Evolutionary conservation across 2,797 vertebrate species (phyloP).

Genomic region (Microcaecilia unicolor): DNA sequence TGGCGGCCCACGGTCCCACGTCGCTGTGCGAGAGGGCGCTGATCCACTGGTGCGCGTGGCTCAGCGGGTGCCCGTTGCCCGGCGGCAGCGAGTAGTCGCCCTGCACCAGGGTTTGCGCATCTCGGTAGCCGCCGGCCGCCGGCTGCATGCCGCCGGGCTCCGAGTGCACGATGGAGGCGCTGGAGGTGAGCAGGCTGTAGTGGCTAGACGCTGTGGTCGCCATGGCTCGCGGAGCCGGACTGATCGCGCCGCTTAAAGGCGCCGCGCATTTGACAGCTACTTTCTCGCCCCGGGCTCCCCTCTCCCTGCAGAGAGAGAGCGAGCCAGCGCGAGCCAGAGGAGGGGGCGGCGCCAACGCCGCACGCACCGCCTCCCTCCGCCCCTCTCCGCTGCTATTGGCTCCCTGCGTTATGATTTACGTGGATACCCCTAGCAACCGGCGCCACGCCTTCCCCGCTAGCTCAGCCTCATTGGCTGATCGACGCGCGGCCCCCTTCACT

Average conservation of each 20-base stretch:
- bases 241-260: conserved; percentile 82
- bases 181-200: conserved; percentile 92
- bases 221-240: conserved; percentile 94
- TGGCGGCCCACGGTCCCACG: conserved; percentile 77
- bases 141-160: conserved; percentile 67
- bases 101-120: conserved; percentile 91
- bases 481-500: neutral
- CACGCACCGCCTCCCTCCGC: conserved; percentile 21
- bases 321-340: conserved; percentile 80
- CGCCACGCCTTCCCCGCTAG: conserved; percentile 26
- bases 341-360: conserved; percentile 26
- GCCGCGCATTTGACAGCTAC: conserved; percentile 92
- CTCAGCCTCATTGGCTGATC: neutral
- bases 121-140: conserved; percentile 69
- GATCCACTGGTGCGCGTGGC: conserved; percentile 97
- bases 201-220: conserved; percentile 97
- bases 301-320: too few relatives aligned
- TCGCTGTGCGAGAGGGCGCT: conserved; percentile 91
- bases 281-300: conserved; percentile 78
- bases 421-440: conserved; percentile 70
- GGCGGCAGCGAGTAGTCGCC: conserved; percentile 89
- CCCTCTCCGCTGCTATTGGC: conserved; percentile 68
- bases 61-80: conserved; percentile 91
- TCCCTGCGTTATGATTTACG: conserved; percentile 72
- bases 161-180: conserved; percentile 89